Evolutionary conservation across 2,113 vertebrate species (phyloP).

Genomic region (Sigmodon hispidus): DNA sequence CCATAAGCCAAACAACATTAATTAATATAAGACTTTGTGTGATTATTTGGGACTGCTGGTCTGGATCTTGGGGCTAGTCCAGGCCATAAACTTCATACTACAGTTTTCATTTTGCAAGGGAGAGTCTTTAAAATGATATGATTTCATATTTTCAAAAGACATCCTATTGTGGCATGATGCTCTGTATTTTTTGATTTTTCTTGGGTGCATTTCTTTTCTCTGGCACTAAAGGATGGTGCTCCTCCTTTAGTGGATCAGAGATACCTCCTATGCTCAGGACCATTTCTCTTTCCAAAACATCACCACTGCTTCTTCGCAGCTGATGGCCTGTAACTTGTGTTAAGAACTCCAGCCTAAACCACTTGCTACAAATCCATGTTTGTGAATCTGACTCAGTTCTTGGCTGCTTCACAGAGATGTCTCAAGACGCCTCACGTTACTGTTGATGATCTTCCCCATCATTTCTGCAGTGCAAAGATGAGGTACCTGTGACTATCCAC

Average conservation of each 20-base stretch:
- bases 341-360: background rate
- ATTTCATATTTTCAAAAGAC: background rate
- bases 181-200: background rate
- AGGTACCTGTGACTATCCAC: background rate
- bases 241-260: background rate
- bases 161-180: rapidly evolving
- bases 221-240: background rate
- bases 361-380: background rate
- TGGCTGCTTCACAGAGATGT: background rate
- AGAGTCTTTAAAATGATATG: background rate
- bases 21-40: too few species aligned
- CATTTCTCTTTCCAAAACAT: background rate
- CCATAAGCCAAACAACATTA: too few species aligned
- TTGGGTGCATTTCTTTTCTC: background rate
- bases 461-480: too few species aligned
- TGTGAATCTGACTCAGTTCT: background rate
- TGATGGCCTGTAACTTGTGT: background rate
- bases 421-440: background rate
- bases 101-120: background rate
- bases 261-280: background rate
- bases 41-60: too few species aligned
- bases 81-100: too few species aligned
- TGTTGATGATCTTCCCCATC: background rate
- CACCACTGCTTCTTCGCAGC: background rate
- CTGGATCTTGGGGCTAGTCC: too few species aligned